Evolutionary conservation across 2,888 invertebrate species (phyloP).

Genomic region (Torymus tubicola): DNA sequence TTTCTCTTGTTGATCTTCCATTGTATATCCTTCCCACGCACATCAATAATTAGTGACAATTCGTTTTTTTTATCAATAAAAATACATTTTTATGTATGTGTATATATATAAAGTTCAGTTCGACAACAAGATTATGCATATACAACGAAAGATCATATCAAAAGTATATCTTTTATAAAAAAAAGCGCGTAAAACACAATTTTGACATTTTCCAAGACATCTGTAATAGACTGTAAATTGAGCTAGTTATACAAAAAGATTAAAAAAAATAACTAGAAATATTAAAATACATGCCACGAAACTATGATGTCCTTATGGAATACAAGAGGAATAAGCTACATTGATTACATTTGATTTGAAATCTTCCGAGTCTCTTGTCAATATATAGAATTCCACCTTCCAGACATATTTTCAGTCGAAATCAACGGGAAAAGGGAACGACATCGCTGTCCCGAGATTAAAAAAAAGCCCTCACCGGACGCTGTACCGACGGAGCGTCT

Average conservation of each 20-base stretch:
- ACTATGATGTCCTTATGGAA: conserved; percentile 12
- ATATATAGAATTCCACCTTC: conserved; percentile 5
- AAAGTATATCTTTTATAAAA: conserved; percentile 6
- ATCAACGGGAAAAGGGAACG: neutral
- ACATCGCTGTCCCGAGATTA: conserved; percentile 1
- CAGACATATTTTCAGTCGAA: conserved; percentile 28
- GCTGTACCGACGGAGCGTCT: no score
- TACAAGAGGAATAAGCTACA: conserved; percentile 26
- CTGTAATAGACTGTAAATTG: conserved; percentile 8
- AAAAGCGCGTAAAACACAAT: conserved; percentile 10
- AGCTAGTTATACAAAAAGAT: conserved; percentile 4
- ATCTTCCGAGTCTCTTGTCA: conserved; percentile 28
- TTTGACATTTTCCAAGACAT: conserved; percentile 11
- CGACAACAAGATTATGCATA: neutral
- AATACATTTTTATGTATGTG: neutral
- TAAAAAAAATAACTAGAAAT: conserved; percentile 11
- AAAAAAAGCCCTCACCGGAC: conserved; percentile 4
- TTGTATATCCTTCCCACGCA: neutral
- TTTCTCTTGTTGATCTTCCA: conserved; percentile 25
- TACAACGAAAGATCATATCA: conserved; percentile 14
- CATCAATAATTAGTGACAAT: neutral
- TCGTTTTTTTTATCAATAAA: neutral
- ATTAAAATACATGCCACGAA: conserved; percentile 7
- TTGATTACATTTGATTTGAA: conserved; percentile 39
- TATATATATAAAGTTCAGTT: neutral